Evolutionary conservation across 2,888 invertebrate species (phyloP).

Genomic region (Polia nebulosa): DNA sequence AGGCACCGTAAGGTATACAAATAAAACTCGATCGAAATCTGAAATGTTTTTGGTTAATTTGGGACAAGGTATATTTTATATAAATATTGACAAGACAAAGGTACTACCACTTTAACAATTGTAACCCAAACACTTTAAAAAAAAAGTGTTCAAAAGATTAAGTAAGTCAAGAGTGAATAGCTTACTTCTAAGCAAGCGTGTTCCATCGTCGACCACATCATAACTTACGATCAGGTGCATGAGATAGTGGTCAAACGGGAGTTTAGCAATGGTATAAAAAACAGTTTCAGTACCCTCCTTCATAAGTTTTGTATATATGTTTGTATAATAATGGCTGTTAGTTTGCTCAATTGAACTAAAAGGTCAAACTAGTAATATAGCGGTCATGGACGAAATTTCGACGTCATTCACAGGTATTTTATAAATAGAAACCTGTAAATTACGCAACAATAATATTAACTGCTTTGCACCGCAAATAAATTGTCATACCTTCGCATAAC

Average conservation of each 20-base stretch:
- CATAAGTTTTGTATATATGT: conserved; percentile 3
- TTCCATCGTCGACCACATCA: too few species aligned
- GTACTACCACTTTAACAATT: too few species aligned
- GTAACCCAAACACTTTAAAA: too few species aligned
- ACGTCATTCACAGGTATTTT: conserved; percentile 26
- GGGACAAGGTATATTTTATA: too few species aligned
- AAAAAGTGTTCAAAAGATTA: too few species aligned
- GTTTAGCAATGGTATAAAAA: too few species aligned
- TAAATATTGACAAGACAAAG: too few species aligned
- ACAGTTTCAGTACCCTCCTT: too few species aligned
- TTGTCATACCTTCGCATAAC: neutral
- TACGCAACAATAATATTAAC: conserved; percentile 15
- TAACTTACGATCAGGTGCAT: too few species aligned
- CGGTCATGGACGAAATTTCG: conserved; percentile 38
- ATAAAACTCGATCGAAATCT: conserved; percentile 9
- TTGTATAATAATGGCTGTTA: conserved; percentile 6
- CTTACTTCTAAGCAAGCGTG: too few species aligned
- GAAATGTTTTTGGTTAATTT: conserved; percentile 6
- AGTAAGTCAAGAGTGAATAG: too few species aligned
- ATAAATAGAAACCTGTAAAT: conserved; percentile 29
- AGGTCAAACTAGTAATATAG: conserved; percentile 42
- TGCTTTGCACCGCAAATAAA: neutral
- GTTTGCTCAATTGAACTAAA: conserved; percentile 38
- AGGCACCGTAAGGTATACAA: conserved; percentile 18
- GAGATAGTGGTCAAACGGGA: too few species aligned